phyloP scores from a whole-genome alignment of 2,113 vertebrate genomes.

The Daphoenositta chrysoptera region DNA sequence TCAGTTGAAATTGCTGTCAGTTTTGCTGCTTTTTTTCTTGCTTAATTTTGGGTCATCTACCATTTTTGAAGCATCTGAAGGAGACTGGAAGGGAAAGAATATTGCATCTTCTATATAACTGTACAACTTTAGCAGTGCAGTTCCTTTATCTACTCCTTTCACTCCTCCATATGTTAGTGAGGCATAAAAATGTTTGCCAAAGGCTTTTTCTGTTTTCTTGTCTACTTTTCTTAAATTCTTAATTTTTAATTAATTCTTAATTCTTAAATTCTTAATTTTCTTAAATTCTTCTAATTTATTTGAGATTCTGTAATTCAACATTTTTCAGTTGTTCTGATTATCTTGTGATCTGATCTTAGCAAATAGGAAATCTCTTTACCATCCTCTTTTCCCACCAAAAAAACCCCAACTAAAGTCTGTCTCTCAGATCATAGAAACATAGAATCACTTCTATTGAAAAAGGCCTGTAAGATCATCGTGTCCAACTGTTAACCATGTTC shows the following conservation, averaged over 20 bases:
- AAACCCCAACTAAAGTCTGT: neutral
- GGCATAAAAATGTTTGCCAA: neutral
- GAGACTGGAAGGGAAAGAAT: neutral
- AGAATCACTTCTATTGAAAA: neutral
- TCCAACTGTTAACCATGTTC: neutral
- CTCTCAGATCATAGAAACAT: neutral
- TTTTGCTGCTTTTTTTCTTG: neutral
- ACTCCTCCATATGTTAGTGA: neutral
- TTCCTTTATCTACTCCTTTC: neutral
- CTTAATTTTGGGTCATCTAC: neutral
- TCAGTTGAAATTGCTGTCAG: neutral
- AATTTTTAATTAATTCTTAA: too few species aligned
- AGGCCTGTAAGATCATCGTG: neutral
- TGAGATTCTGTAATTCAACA: neutral
- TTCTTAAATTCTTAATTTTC: too few species aligned
- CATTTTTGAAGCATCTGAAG: neutral
- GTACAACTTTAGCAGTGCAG: neutral
- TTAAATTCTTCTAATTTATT: too few species aligned
- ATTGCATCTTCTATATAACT: neutral
- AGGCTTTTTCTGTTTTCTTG: neutral
- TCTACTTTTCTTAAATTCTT: neutral
- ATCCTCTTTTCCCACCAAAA: neutral
- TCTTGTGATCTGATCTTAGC: neutral
- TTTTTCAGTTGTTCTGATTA: neutral
- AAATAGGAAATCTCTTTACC: neutral